Conservation (phyloP, 1,140 invertebrate genomes). For the Drosophila sucinea region DNA sequence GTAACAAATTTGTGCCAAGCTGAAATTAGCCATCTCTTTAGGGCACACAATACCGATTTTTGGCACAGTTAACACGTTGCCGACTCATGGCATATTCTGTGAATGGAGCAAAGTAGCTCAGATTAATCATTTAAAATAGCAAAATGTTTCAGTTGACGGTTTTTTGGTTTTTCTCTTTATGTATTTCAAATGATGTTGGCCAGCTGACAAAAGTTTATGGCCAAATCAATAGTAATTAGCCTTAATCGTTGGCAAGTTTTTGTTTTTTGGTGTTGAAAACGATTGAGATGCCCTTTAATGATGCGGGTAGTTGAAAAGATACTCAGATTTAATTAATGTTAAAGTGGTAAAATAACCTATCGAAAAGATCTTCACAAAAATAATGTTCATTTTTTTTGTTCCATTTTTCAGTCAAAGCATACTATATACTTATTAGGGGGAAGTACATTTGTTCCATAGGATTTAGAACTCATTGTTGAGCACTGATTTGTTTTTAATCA, state of each 20-base stretch:
- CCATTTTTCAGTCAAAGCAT: too few species aligned
- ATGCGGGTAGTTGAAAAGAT: slow-evolving; percentile 42
- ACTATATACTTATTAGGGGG: too few species aligned
- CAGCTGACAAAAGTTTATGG: slow-evolving; percentile 60
- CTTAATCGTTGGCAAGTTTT: slow-evolving; percentile 67
- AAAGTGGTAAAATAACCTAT: neutral
- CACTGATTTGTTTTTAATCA: too few species aligned
- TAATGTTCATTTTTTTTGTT: too few species aligned
- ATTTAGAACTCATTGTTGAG: too few species aligned
- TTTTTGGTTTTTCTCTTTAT: slow-evolving; percentile 25
- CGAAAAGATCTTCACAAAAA: too few species aligned
- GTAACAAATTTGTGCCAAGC: slow-evolving; percentile 75
- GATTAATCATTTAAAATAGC: slow-evolving; percentile 75
- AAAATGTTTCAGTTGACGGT: slow-evolving; percentile 51
- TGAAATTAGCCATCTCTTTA: slow-evolving; percentile 66
- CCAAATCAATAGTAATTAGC: slow-evolving; percentile 80
- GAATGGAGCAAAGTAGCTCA: slow-evolving; percentile 48
- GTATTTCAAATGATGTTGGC: slow-evolving; percentile 24
- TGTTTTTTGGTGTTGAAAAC: slow-evolving; percentile 42
- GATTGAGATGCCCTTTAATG: slow-evolving; percentile 28
- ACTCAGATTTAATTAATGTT: neutral
- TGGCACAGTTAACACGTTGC: slow-evolving; percentile 64
- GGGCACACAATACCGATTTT: slow-evolving; percentile 60
- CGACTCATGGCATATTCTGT: slow-evolving; percentile 28
- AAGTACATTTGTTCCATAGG: too few species aligned